A percentile compares a stretch with the other conserved stretches of the same genome.
Conservation (phyloP, 2,113 vertebrate genomes). For the Labeo rohita region DNA sequence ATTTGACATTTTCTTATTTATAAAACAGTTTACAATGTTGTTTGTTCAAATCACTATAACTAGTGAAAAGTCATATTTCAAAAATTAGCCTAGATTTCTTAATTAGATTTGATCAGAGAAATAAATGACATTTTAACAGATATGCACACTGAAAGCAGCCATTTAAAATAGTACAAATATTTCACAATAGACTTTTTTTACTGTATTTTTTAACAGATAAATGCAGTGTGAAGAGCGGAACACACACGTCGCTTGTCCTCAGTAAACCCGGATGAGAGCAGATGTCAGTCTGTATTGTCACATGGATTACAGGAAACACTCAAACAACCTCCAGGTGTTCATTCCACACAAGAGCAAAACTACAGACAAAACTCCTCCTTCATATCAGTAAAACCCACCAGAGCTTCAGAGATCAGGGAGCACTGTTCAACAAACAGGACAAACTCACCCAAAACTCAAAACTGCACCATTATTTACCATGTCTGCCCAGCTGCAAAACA, state of each 20-base stretch:
- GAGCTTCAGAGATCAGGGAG: neutral
- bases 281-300: slow-evolving; percentile 71
- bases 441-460: neutral
- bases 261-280: slow-evolving; percentile 62
- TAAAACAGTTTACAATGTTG: too few relatives aligned
- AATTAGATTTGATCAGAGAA: too few relatives aligned
- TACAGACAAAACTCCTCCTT: slow-evolving; percentile 63
- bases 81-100: too few relatives aligned
- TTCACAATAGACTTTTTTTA: too few relatives aligned
- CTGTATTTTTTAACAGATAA: neutral
- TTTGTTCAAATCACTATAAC: too few relatives aligned
- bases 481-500: neutral
- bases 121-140: too few relatives aligned
- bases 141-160: too few relatives aligned
- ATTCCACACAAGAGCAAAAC: slow-evolving; percentile 66
- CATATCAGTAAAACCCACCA: slow-evolving; percentile 59
- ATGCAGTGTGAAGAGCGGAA: neutral
- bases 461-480: neutral
- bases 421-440: neutral
- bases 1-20: too few relatives aligned
- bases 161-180: too few relatives aligned
- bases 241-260: slow-evolving; percentile 52
- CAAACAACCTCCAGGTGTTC: slow-evolving; percentile 79
- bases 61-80: too few relatives aligned
- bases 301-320: slow-evolving; percentile 70